phyloP scores from a whole-genome alignment of 2,888 invertebrate genomes.

The Xanthia icteritia region DNA sequence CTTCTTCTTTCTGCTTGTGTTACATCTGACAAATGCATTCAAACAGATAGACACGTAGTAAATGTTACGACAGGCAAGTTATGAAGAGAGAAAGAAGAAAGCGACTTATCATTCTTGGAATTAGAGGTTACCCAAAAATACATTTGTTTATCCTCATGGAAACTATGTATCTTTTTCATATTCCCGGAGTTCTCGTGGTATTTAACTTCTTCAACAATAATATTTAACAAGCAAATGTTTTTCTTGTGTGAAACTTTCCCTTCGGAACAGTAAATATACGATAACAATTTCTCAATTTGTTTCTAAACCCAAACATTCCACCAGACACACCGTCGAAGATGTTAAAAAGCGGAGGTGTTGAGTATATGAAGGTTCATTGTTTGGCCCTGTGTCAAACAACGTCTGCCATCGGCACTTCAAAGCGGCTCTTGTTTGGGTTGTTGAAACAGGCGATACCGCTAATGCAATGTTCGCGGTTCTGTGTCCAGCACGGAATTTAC shows the following conservation, averaged over 20 bases:
- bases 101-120: slow-evolving; percentile 41
- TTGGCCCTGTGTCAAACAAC: slow-evolving; percentile 83
- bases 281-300: slow-evolving; percentile 80
- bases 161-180: slow-evolving; percentile 19
- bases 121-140: slow-evolving; percentile 22
- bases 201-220: slow-evolving; percentile 40
- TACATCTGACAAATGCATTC: slow-evolving; percentile 59
- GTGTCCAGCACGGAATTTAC: slow-evolving; percentile 64
- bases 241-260: slow-evolving; percentile 68
- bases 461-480: slow-evolving; percentile 80
- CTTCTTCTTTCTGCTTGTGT: slow-evolving; percentile 52
- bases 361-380: slow-evolving; percentile 84
- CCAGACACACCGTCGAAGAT: slow-evolving; percentile 79
- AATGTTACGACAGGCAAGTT: slow-evolving; percentile 50
- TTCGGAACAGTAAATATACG: slow-evolving; percentile 72
- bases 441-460: slow-evolving; percentile 83
- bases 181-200: slow-evolving; percentile 15
- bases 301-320: slow-evolving; percentile 75
- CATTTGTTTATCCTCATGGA: slow-evolving; percentile 17
- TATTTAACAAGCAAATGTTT: slow-evolving; percentile 62
- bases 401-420: slow-evolving; percentile 82
- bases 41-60: slow-evolving; percentile 48
- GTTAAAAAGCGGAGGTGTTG: slow-evolving; percentile 86
- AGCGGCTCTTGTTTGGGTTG: slow-evolving; percentile 74
- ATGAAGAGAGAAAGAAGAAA: slow-evolving; percentile 48